Evolutionary conservation across 2,888 invertebrate genomes (phyloP), one percentile per base, ranked within the genome.

Genomic region (Peribatodes rhomboidaria): DNA sequence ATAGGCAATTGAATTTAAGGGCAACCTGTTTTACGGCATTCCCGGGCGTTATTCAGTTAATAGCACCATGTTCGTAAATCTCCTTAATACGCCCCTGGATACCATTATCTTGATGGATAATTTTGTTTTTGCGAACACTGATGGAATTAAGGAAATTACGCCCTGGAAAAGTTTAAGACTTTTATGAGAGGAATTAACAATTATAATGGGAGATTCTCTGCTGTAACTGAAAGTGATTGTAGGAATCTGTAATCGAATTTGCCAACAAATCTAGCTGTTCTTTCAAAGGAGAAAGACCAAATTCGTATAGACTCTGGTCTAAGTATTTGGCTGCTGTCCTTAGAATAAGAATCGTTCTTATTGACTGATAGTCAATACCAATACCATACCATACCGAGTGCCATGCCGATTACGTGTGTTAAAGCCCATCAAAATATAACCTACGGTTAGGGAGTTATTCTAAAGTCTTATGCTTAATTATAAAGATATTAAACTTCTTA

Each of bases 1-100:
- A 73, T 70, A 76, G 73, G 67, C 71, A 71, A 68, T 73, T 75
- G 70, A 73, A 72, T 70, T 71, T 70, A 70, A 65, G 56, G 59
- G 60, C 68, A 62, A 70, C 60, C 68, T 69, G 71, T 72, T 73
- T 73, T 71, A 68, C 55, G 58, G 65, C 65, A 63, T 71, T 68
- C 63, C 63, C 68, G 50, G 68, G 63, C 64, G 63, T 68, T 74
- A 74, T 71, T 75, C 70, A 60, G 71, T 70, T 75, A 72, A 73
- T 71, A 61, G 67, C 72, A 65, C 71, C 68, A 63, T 72, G 66
- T 69, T 50, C 72, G 74, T 81, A 79, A 79, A 81, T 81, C 76
- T 79, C 68, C 58, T 73, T 76, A 75, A 77, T 71, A 68, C 70
- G 61, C 63, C 59, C 50, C 60, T 67, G 61, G 66, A 57, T 68